phyloP scores from a whole-genome alignment of 2,797 vertebrate genomes.

The Xiphophorus birchmanni region DNA sequence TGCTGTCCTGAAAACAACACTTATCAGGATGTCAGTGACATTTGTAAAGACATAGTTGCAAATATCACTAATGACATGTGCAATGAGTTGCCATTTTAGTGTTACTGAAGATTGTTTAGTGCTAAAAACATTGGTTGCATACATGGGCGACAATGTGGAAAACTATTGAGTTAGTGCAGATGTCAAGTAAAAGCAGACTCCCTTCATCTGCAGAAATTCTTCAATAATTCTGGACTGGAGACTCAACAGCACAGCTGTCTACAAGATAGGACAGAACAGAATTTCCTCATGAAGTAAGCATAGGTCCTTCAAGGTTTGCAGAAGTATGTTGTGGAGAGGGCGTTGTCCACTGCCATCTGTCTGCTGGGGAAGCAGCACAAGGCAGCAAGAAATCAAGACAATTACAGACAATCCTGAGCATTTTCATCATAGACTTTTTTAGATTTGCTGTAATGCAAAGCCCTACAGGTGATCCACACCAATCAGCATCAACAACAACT shows the following conservation, averaged over 20 bases:
- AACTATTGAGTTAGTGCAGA: neutral
- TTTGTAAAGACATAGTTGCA: too few relatives aligned
- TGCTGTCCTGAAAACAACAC: too few relatives aligned
- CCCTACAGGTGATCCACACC: neutral
- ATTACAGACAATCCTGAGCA: neutral
- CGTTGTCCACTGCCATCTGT: neutral
- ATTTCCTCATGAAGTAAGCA: neutral
- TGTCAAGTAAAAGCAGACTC: neutral
- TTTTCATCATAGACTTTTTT: neutral
- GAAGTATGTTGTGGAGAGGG: neutral
- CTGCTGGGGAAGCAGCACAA: neutral
- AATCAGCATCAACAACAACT: too few relatives aligned
- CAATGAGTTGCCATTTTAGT: neutral
- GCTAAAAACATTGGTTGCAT: neutral
- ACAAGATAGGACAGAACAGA: too few relatives aligned
- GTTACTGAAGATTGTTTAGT: neutral
- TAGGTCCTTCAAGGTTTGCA: neutral
- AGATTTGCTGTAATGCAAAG: neutral
- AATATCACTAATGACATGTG: too few relatives aligned
- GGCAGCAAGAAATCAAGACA: neutral
- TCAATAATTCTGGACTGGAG: neutral
- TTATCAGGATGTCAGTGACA: too few relatives aligned
- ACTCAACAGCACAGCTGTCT: neutral
- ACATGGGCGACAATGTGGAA: neutral
- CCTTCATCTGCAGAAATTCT: neutral